Conservation (phyloP, 2,888 invertebrate species). For the Chaitophorus viminalis region DNA sequence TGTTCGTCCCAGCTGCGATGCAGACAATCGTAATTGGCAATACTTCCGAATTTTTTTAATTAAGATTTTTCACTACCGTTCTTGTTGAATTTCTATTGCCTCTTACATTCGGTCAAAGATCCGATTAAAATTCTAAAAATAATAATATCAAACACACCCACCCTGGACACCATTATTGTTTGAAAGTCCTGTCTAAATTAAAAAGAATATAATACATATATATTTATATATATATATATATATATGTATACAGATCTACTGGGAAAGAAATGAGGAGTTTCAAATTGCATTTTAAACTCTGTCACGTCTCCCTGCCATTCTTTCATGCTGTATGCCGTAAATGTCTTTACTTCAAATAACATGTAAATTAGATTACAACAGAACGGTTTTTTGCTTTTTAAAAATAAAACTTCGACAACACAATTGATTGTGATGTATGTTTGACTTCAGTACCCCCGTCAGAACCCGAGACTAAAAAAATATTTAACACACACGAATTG, state of each 20-base stretch:
- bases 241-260: not conserved
- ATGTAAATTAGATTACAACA: constrained; percentile 61
- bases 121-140: constrained; percentile 31
- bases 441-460: constrained; percentile 38
- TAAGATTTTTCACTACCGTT: constrained; percentile 16
- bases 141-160: constrained; percentile 15
- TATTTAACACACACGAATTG: not conserved
- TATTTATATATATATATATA: not conserved
- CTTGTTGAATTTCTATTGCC: not conserved
- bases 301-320: constrained; percentile 38
- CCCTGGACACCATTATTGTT: not conserved
- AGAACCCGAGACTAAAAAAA: constrained; percentile 27
- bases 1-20: not conserved
- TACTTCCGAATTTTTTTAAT: constrained; percentile 40
- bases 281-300: constrained; percentile 56
- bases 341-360: constrained; percentile 62
- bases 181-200: not conserved
- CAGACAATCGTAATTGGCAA: constrained; percentile 45
- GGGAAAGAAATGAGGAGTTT: constrained; percentile 14
- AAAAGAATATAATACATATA: not conserved
- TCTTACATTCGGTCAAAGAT: not conserved
- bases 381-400: constrained; percentile 5
- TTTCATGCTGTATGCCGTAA: constrained; percentile 40
- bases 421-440: constrained; percentile 50
- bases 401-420: constrained; percentile 51